These are phyloP conservation scores for Zele albiditarsus DNA, from an alignment of 2,888 invertebrate species.

Conservation along the genomic window DNA sequence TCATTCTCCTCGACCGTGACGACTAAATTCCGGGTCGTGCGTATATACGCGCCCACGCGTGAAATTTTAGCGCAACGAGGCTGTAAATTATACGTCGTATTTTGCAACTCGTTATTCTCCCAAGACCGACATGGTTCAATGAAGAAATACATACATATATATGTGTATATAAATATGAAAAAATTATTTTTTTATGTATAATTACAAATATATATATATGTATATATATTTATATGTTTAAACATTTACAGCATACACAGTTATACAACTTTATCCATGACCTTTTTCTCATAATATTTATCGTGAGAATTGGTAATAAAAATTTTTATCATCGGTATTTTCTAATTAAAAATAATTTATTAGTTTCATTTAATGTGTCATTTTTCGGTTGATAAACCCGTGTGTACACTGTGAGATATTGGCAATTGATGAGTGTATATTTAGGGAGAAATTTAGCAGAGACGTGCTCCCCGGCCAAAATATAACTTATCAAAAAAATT, in stretches of 20 bases:
- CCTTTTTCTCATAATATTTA: neutral
- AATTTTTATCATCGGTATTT: neutral
- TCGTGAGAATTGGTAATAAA: neutral
- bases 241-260: neutral
- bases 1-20: constrained; percentile 31
- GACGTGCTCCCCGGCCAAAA: no score
- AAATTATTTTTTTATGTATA: neutral
- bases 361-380: neutral
- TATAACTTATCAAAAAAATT: no score
- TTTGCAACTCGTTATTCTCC: constrained; percentile 26
- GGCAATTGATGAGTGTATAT: no score
- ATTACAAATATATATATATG: neutral
- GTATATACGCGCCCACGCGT: constrained; percentile 24
- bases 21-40: constrained; percentile 35
- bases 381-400: neutral
- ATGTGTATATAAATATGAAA: neutral
- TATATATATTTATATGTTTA: neutral
- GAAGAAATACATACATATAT: constrained; percentile 7
- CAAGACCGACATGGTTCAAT: constrained; percentile 21
- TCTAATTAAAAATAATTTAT: neutral
- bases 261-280: neutral
- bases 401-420: no score
- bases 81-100: constrained; percentile 30
- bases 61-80: constrained; percentile 31
- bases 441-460: no score